phyloP scores from a whole-genome alignment of 2,113 vertebrate genomes.

The Myiozetetes cayanensis region DNA sequence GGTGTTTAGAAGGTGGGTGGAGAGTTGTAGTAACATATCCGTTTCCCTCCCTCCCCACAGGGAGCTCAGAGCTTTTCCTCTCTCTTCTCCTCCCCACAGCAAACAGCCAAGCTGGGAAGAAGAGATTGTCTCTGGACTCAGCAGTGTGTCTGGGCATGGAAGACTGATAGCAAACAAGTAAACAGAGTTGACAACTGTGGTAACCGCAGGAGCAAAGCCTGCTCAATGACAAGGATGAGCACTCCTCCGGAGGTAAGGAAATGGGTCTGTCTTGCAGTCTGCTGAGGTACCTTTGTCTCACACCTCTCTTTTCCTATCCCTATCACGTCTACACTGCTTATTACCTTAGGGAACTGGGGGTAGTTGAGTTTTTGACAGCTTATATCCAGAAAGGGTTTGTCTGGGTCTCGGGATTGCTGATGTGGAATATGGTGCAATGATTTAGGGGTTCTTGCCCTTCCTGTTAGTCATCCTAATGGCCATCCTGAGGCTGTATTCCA shows the following conservation, averaged over 20 bases:
- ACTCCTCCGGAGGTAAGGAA: slow-evolving; percentile 50
- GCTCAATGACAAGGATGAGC: slow-evolving; percentile 3
- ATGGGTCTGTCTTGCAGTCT: background rate
- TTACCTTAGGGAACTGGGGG: rapidly evolving
- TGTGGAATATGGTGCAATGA: background rate
- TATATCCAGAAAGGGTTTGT: background rate
- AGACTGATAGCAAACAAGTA: slow-evolving; percentile 13
- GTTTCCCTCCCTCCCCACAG: background rate
- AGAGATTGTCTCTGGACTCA: slow-evolving; percentile 14
- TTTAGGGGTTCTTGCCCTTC: background rate
- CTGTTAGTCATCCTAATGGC: background rate
- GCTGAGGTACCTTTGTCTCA: background rate
- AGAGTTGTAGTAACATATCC: background rate
- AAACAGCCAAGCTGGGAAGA: slow-evolving; percentile 28
- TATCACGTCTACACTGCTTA: background rate
- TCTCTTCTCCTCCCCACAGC: slow-evolving; percentile 19
- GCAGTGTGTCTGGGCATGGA: background rate
- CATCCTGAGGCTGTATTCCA: background rate
- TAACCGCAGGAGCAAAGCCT: background rate
- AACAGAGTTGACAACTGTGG: background rate
- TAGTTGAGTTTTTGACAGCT: background rate
- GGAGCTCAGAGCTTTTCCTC: background rate
- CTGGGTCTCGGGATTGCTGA: background rate
- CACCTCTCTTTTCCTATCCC: background rate
- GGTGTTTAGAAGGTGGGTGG: background rate